Evolutionary conservation across 92 coral and sea anemone genomes (phyloP), one percentile per base, ranked within the genome.

Genomic region (Anthopleura xanthogrammica): DNA sequence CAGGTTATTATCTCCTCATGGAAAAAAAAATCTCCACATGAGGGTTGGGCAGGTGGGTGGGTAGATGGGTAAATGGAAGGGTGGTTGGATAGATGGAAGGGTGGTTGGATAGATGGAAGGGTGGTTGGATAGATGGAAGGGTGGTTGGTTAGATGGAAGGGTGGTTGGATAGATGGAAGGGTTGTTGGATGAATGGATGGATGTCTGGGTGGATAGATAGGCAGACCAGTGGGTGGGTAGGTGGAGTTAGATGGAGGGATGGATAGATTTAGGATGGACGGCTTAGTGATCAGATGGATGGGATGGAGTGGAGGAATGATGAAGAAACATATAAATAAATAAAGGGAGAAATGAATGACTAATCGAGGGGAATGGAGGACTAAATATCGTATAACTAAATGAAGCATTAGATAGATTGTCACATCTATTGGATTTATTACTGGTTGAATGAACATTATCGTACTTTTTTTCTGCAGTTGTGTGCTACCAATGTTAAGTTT

Each of bases 401-500:
- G 64, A 14, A 58, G 17, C 3, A 58, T 29, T 29, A 29, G 36
- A 29, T 29, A 29, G 36, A 1, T 29, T 29, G 36, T 29, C 1
- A 29, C 36, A 29, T 29, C 36, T 29, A 29, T 29, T 29, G 36
- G 36, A 29, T 29, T 0, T 29, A 29, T 29, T 29, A 29, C 36
- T 29, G 36, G 36, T 29, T 29, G 36, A 1, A 29, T 29, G 36
- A 29, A 29, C 36, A 29, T 29, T 29, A 29, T 0, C 36, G 36
- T 29, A 29, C 12, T 12, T 23, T 16, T 52, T 73, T 50, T 43
- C 82, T 75, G 12, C 85, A 95, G 99, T 58, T 93, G 86, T 58
- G 94, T 94, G 65, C 89, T 96, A 12, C 99, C 99, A 23, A 94
- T 96, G 94, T 85, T 96, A 80, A 95, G 96, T 48, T 96, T 94